These are phyloP conservation scores for Drosophila sulfurigaster DNA, from an alignment of 1,140 invertebrate species.

Conservation along the genomic window DNA sequence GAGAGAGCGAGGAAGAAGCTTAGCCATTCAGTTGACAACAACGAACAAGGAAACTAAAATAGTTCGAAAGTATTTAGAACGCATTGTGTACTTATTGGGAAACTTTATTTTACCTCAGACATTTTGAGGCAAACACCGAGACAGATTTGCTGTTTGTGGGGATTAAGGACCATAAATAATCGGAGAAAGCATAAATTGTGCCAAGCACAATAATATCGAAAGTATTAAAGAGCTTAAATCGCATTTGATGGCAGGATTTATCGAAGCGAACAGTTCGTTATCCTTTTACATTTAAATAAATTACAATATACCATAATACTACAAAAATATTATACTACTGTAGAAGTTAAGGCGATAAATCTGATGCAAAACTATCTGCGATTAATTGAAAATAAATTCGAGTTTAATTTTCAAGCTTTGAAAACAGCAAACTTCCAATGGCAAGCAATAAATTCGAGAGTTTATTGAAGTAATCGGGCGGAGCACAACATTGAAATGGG, in stretches of 20 bases:
- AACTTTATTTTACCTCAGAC: slow-evolving; percentile 26
- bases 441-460: slow-evolving; percentile 7
- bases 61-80: slow-evolving; percentile 25
- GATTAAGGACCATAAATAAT: slow-evolving; percentile 31
- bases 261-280: too few species aligned
- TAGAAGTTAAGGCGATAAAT: too few species aligned
- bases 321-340: too few species aligned
- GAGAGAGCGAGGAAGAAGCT: slow-evolving; percentile 1
- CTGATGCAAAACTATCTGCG: too few species aligned
- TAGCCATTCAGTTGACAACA: slow-evolving; percentile 26
- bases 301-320: too few species aligned
- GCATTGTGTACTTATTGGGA: slow-evolving; percentile 13
- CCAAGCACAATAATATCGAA: slow-evolving; percentile 21
- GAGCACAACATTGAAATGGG: slow-evolving; percentile 12
- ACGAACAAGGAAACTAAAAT: slow-evolving; percentile 29
- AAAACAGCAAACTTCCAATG: neutral
- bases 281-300: too few species aligned
- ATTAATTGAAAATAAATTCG: too few species aligned
- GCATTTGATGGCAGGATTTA: neutral
- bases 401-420: too few species aligned
- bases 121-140: slow-evolving; percentile 5
- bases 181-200: slow-evolving; percentile 6
- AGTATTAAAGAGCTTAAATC: slow-evolving; percentile 30
- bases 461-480: slow-evolving; percentile 5
- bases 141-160: neutral